Evolutionary conservation across 1,140 invertebrate species (phyloP).

Genomic region (Drosophila kepulauana): DNA sequence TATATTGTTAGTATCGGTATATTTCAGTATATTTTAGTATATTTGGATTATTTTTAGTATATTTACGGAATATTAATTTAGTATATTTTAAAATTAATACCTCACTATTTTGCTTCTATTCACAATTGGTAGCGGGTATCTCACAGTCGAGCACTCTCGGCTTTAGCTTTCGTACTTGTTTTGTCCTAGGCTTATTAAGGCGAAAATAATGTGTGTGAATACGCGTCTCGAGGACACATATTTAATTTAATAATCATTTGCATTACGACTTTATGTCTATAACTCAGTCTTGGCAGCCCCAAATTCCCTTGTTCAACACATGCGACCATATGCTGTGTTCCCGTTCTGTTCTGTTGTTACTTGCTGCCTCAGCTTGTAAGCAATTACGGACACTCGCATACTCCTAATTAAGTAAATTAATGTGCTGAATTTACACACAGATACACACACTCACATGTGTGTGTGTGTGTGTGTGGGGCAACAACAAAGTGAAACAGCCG

Average conservation of each 20-base stretch:
- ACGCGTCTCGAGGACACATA: conserved; percentile 52
- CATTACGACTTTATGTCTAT: conserved; percentile 51
- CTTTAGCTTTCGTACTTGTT: no score
- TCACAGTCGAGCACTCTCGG: no score
- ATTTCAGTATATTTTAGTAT: not conserved
- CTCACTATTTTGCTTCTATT: no score
- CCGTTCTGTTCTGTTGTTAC: no score
- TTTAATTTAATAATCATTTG: conserved; percentile 82
- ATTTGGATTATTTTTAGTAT: conserved; percentile 8
- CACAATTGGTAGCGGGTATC: no score
- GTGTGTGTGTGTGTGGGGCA: conserved; percentile 10
- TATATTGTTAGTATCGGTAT: no score
- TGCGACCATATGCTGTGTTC: conserved; percentile 64
- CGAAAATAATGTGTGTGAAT: conserved; percentile 38
- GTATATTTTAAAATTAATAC: no score
- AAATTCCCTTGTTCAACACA: conserved; percentile 52
- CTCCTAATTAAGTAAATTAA: conserved; percentile 82
- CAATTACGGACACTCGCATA: conserved; percentile 77
- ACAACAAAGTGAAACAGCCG: conserved; percentile 78
- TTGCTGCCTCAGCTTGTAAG: conserved; percentile 53
- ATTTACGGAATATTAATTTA: no score
- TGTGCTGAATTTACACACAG: conserved; percentile 72
- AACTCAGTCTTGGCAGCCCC: conserved; percentile 20
- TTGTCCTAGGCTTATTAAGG: conserved; percentile 42
- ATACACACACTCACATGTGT: not conserved